A percentile compares a stretch with the other conserved stretches of the same genome.
Evolutionary conservation across 2,797 vertebrate species (phyloP).

Genomic region (Threskiornis aethiopicus): DNA sequence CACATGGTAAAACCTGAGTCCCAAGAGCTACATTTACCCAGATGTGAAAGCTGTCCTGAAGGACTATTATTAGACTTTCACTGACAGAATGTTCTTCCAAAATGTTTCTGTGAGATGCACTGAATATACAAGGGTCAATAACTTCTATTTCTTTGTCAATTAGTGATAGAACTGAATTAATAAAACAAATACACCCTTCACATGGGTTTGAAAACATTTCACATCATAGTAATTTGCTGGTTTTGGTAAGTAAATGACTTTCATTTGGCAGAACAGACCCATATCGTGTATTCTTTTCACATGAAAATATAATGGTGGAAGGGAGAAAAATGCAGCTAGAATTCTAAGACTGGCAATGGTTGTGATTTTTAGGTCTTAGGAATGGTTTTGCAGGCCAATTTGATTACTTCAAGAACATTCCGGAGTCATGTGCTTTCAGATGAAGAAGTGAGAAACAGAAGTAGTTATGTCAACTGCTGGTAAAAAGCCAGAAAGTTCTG

Average conservation of each 20-base stretch:
- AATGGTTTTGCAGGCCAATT: background rate
- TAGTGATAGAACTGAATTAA: background rate
- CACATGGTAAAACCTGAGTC: background rate
- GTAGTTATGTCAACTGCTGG: background rate
- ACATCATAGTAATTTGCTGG: background rate
- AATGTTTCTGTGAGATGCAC: background rate
- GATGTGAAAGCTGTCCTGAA: background rate
- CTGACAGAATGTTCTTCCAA: background rate
- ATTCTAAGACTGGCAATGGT: background rate
- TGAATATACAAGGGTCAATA: background rate
- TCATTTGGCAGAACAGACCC: background rate
- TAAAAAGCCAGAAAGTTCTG: slow-evolving; percentile 1
- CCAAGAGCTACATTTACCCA: background rate
- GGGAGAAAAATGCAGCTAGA: background rate
- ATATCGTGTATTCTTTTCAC: background rate
- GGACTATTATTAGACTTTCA: background rate
- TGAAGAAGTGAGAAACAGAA: background rate
- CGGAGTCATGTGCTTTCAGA: background rate
- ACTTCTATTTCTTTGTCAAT: background rate
- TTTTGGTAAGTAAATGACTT: background rate
- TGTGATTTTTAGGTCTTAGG: background rate
- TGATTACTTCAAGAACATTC: background rate
- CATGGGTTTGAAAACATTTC: background rate
- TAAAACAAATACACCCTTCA: background rate
- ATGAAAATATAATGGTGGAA: background rate